A percentile compares a stretch with the other conserved stretches of the same genome.
phyloP scores from a whole-genome alignment of 2,797 vertebrate genomes.

The Hemitrygon akajei region DNA sequence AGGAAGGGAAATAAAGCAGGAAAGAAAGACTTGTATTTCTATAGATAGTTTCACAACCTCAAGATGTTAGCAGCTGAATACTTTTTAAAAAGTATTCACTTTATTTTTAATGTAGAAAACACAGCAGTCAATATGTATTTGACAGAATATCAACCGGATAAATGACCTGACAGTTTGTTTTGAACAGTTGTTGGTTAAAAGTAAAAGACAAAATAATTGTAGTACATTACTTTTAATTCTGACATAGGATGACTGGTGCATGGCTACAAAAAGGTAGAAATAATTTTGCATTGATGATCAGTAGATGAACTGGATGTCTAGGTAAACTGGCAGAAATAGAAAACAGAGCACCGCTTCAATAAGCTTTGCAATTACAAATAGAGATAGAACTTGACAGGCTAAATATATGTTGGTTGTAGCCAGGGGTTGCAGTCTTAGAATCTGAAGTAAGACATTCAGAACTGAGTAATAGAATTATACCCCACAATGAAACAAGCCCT shows the following conservation, averaged over 20 bases:
- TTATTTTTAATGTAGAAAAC: not conserved
- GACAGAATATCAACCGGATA: not conserved
- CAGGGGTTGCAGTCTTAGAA: too few relatives aligned
- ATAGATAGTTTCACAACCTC: not conserved
- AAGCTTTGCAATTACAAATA: not conserved
- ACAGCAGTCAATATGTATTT: not conserved
- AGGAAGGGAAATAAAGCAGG: too few relatives aligned
- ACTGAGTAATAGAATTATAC: too few relatives aligned
- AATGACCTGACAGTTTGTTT: not conserved
- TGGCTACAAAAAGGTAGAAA: not conserved
- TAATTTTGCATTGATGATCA: not conserved
- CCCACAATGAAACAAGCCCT: too few relatives aligned
- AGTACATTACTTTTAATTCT: not conserved
- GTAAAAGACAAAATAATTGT: not conserved
- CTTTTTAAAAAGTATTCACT: not conserved
- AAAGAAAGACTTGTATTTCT: too few relatives aligned
- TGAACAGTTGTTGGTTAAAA: not conserved
- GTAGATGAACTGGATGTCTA: not conserved
- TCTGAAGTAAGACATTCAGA: too few relatives aligned
- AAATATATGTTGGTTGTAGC: too few relatives aligned
- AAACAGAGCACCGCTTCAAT: not conserved
- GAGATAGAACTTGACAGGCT: too few relatives aligned
- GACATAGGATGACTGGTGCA: not conserved
- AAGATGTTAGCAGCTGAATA: not conserved
- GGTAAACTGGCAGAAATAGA: not conserved